Base-by-base conservation (phyloP, 2,797 vertebrate species). In the Cheracebus regulus region DNA sequence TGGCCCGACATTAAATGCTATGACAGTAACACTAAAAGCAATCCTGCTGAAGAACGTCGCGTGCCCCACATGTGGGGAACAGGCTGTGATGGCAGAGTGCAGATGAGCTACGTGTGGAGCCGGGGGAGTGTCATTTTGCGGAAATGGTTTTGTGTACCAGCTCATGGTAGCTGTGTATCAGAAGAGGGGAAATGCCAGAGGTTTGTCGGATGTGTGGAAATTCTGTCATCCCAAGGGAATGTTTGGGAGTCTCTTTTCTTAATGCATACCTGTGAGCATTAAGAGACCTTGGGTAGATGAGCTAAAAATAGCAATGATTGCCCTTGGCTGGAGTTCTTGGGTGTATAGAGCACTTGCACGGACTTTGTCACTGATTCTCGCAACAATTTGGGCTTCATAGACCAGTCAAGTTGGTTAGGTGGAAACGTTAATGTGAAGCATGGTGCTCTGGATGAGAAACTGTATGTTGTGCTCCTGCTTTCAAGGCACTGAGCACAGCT, bases 1-100 rank as follows among this genome's bases (percentile, higher is more conserved):
- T 85, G 93, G 57, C 67, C 82, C 13, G 14, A 81, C 78, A 76
- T 97, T 95, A 97, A 95, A 90, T 89, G 84, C 93, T 88, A 22
- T 12, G 61, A 36, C 72, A 88, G 61, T 81, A 93, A 88, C 73
- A 61, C 79, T 78, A 26, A 88, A 92, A 94, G 30, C 48, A 76
- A 33, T 89, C 67, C 15, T 24, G 14, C 90, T 83, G 50, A 94
- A 55, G 72, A 79, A 36, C 46, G 12, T 72, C 12, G 48, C 10
- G 13, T 28, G 33, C n/a, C 50, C 20, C 17, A 7, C 83, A 84
- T 57, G 48, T 22, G 44, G 90, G 57, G 36, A 12, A 6, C 33
- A 52, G 5, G 14, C 50, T 33, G 50, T 36, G 81, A 79, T 52
- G 44, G 52, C 55, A 19, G 70, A 55, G 22, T 14, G 33, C 82